A percentile compares a stretch with the other conserved stretches of the same genome.
phyloP scores from a whole-genome alignment of 2,888 invertebrate genomes.

The Caradrina clavipalpis region DNA sequence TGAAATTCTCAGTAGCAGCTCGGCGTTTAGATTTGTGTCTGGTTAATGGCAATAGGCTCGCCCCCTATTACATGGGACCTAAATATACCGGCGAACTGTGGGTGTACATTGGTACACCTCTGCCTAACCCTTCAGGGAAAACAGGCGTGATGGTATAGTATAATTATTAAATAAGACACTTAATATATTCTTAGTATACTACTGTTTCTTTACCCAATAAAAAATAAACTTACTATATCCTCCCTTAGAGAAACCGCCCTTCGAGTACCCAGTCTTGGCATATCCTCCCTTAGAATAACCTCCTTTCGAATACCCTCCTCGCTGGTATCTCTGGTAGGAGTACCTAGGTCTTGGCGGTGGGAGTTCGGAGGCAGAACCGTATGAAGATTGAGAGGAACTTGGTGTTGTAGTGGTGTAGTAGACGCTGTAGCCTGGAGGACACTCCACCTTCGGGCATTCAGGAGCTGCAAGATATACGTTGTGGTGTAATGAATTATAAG shows the following conservation, averaged over 20 bases:
- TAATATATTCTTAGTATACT: too few relatives aligned
- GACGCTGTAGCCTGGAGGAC: slow-evolving; percentile 92
- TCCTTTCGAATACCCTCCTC: slow-evolving; percentile 72
- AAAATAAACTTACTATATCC: slow-evolving; percentile 67
- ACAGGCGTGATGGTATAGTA: too few relatives aligned
- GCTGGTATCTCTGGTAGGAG: slow-evolving; percentile 77
- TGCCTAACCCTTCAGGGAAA: too few relatives aligned
- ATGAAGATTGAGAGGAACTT: slow-evolving; percentile 91
- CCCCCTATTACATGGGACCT: too few relatives aligned
- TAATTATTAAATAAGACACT: too few relatives aligned
- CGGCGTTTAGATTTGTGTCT: too few relatives aligned
- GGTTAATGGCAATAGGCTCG: too few relatives aligned
- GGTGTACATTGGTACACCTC: too few relatives aligned
- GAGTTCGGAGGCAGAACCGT: slow-evolving; percentile 88
- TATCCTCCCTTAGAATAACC: slow-evolving; percentile 77
- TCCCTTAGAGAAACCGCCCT: slow-evolving; percentile 75
- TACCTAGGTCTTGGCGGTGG: slow-evolving; percentile 81
- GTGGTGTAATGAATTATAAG: neutral
- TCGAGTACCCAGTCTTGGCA: slow-evolving; percentile 72
- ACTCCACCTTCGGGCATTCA: slow-evolving; percentile 89
- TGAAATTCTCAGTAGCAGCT: too few relatives aligned
- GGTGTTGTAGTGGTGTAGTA: slow-evolving; percentile 74
- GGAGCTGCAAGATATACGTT: slow-evolving; percentile 68
- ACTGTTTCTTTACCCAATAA: too few relatives aligned
- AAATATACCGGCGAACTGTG: too few relatives aligned